Percentiles rank a stretch among this genome's conserved stretches.
Conservation (phyloP, 1,140 invertebrate genomes). For the Caerostris darwini region DNA sequence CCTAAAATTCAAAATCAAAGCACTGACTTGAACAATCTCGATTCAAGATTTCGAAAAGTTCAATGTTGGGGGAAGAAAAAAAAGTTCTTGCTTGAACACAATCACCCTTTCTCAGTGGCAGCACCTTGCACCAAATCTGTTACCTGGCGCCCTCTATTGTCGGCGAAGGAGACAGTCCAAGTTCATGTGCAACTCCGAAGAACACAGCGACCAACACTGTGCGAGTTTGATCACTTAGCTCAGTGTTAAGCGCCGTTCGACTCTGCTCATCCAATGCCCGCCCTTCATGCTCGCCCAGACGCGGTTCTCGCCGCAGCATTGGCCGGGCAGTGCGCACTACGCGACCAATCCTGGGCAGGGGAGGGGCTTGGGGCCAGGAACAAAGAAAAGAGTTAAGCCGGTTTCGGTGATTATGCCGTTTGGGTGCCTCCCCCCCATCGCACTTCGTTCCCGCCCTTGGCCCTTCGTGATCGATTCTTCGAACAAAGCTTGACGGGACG, state of each 20-base stretch:
- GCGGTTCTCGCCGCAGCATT: conserved; percentile 64
- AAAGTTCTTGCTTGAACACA: background rate
- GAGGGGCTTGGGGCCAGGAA: conserved; percentile 37
- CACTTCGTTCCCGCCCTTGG: conserved; percentile 14
- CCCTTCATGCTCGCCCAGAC: conserved; percentile 74
- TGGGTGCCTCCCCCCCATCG: conserved; percentile 14
- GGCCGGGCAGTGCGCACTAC: conserved; percentile 26
- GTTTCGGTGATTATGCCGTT: conserved; percentile 68
- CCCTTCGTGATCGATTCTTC: conserved; percentile 19
- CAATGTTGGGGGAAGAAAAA: background rate
- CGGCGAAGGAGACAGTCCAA: conserved; percentile 23
- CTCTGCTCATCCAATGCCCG: conserved; percentile 76
- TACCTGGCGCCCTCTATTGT: conserved; percentile 71
- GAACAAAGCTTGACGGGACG: conserved; percentile 35
- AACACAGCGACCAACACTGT: conserved; percentile 73
- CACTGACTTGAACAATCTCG: background rate
- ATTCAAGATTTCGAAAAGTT: background rate
- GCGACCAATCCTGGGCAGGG: conserved; percentile 48
- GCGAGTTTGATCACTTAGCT: conserved; percentile 61
- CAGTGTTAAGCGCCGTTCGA: conserved; percentile 59
- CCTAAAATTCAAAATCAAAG: conserved; percentile 11
- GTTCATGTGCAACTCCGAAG: conserved; percentile 66
- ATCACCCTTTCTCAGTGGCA: conserved; percentile 32
- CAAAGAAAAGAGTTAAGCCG: conserved; percentile 74
- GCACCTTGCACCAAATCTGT: conserved; percentile 2